Evolutionary conservation across 2,113 vertebrate genomes (phyloP), one percentile per base, ranked within the genome.

Genomic region (Talpa occidentalis): DNA sequence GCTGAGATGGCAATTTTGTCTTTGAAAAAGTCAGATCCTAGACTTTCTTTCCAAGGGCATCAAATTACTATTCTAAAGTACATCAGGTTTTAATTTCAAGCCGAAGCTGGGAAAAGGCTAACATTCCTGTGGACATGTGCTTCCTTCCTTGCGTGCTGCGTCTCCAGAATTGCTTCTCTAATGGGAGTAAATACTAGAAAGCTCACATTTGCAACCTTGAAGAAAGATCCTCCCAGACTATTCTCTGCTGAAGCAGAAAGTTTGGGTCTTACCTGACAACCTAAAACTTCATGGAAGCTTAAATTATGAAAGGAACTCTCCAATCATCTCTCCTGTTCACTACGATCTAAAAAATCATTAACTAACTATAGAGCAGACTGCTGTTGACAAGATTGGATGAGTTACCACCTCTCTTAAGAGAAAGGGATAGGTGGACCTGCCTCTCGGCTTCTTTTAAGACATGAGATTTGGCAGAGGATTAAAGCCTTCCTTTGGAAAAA

Each of bases 251-350:
- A 60, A 87, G 52, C 30, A 42, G 66, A 85, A 92, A 92, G 37
- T 77, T 12, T 9, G 14, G 26, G n/a, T 95, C 14, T 96, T 66
- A 64, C 11, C 92, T 85, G 74, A 54, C 17, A 32, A 49, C 17
- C 52, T 42, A 94, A 97, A 91, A 85, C 10, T 30, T 84, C 28
- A 80, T 0, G 37, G 79, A 81, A 56, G 9, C 35, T 40, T 44
- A 95, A n/a, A 92, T 86, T 91, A 84, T 67, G 17, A 40, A 74
- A 83, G 35, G 60, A 77, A 93, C 37, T 42, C 70, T 86, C 42
- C 35, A 40, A 79, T 44, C 64, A 72, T 16, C 9, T 19, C 73
- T 88, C 94, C 30, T 49, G 30, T 4, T 19, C 24, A 2, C 12
- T 60, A 30, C 32, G 12, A 62, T 12, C 26, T 72, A 35, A n/a